Evolutionary conservation across 2,113 vertebrate species (phyloP), one percentile per base, ranked within the genome.

Genomic region (Carassius carassius): DNA sequence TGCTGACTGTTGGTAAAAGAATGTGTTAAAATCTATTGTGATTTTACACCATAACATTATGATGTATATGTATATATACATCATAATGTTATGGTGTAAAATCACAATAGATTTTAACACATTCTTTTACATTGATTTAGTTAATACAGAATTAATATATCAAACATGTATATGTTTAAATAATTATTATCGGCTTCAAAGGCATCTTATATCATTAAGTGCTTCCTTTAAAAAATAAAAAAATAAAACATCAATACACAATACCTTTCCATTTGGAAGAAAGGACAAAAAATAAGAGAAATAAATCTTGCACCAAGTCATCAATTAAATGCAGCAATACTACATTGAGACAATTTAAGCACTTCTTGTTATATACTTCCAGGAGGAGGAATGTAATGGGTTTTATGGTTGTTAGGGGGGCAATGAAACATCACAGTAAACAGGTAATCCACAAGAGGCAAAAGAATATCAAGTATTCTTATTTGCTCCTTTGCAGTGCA

Each of bases 391-490:
- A 10, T 29, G 29, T 81, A 44, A 85, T 19, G 67, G 70, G 32
- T 54, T 72, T 77, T 32, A 63, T 17, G 73, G 81, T 73, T 86
- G 29, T 84, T 86, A 67, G 81, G 12, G 63, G 44, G 74, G 44
- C 3, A 51, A 76, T 56, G 70, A 56, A 47, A 83, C 72, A 84
- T 78, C 70, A 84, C 54, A 37, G 83, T 56, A 78, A 74, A 84
- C 12, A 76, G 44, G 19, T 35, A 73, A 58, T 85, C 77, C 49
- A 87, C 87, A 77, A 83, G 85, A 32, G 51, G 82, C 21, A 32
- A 70, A 79, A 83, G 49, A 85, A 87, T 83, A 76, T 35, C 16
- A 62, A 69, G 16, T 74, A 74, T 83, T 69, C 79, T 74, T 83
- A 77, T 83, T 32, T 23, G 17, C 60, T 72, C 49, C 29, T 58